phyloP scores from a whole-genome alignment of 2,888 invertebrate genomes.

The Dicyrtoma fusca region DNA sequence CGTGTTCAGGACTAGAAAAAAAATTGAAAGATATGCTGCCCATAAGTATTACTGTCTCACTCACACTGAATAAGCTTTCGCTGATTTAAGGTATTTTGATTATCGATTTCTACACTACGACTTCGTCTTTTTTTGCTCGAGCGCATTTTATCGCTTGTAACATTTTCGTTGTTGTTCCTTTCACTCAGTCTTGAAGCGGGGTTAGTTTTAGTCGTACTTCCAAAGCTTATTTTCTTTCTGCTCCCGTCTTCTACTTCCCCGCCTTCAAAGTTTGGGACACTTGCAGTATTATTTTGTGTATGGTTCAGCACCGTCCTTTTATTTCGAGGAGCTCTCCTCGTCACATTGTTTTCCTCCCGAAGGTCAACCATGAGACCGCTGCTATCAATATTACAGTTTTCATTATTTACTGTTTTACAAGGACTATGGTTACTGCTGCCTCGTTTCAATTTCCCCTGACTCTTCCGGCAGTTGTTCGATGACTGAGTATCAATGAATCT shows the following conservation, averaged over 20 bases:
- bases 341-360: background rate
- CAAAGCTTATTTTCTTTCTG: background rate
- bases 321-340: background rate
- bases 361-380: background rate
- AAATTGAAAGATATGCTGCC: no score
- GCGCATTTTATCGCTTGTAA: conserved; percentile 11
- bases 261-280: background rate
- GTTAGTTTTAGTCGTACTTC: conserved; percentile 7
- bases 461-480: background rate
- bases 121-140: conserved; percentile 39
- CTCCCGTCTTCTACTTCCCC: background rate
- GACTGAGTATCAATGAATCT: background rate
- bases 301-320: conserved; percentile 2
- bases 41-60: no score
- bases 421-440: background rate
- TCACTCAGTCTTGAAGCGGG: conserved; percentile 38
- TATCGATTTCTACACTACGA: conserved; percentile 44
- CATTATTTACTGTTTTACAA: background rate
- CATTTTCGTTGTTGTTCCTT: conserved; percentile 39
- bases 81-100: conserved; percentile 34
- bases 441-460: background rate
- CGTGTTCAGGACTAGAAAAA: no score
- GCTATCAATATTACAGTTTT: background rate
- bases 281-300: background rate
- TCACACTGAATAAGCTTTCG: conserved; percentile 28